These are phyloP conservation scores for Brachionichthys hirsutus DNA, from an alignment of 2,113 vertebrate species.

Conservation along the genomic window DNA sequence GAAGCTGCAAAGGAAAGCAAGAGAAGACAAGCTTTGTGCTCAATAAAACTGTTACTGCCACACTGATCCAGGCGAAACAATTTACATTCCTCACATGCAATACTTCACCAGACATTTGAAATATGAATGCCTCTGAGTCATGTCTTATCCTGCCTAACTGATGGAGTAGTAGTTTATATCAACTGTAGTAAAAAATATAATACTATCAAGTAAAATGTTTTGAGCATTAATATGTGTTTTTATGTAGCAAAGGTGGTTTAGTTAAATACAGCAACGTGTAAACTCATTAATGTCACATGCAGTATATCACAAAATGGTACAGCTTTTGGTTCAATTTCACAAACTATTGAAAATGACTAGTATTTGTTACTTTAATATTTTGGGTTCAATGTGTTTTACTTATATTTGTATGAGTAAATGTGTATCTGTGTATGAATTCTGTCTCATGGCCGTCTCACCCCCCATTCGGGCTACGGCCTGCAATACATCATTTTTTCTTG, in stretches of 20 bases:
- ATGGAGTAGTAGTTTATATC: no score
- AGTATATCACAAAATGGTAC: constrained; percentile 5
- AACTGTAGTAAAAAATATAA: no score
- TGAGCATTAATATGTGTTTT: constrained; percentile 6
- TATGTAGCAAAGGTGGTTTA: constrained; percentile 10
- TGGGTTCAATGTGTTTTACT: constrained; percentile 14
- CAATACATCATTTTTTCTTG: neutral
- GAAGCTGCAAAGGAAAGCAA: constrained; percentile 2
- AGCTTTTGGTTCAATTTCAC: constrained; percentile 8
- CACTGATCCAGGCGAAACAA: neutral
- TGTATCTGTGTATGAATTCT: constrained; percentile 25
- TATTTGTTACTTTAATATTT: constrained; percentile 15
- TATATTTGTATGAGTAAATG: constrained; percentile 8
- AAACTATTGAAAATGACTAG: constrained; percentile 14
- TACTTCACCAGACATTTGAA: constrained; percentile 16
- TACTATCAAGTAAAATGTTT: neutral
- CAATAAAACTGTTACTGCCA: constrained; percentile 24
- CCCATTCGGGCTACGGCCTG: neutral
- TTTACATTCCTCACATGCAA: constrained; percentile 12
- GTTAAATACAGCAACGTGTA: constrained; percentile 2
- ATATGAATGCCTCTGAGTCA: neutral
- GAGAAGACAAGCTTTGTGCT: constrained; percentile 31
- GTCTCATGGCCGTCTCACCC: constrained; percentile 7
- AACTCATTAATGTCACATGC: constrained; percentile 9
- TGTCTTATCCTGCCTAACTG: neutral